These are phyloP conservation scores for Pipistrellus kuhlii DNA, from an alignment of 2,797 vertebrate species.

Conservation along the genomic window DNA sequence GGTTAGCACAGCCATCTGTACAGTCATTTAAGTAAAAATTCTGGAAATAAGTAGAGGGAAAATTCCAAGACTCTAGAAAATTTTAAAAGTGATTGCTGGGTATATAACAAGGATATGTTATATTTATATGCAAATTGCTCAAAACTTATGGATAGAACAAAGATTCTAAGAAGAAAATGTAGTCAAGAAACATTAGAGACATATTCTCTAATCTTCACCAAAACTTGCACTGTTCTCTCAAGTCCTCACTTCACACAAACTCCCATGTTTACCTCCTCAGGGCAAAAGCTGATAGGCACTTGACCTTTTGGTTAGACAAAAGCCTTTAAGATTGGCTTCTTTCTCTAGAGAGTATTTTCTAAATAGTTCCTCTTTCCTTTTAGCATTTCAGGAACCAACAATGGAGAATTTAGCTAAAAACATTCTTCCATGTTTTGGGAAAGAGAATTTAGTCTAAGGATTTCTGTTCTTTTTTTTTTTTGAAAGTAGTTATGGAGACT, in stretches of 20 bases:
- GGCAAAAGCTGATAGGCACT: neutral
- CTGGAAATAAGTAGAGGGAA: neutral
- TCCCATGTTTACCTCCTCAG: neutral
- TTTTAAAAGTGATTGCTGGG: neutral
- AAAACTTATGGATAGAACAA: neutral
- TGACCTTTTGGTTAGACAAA: neutral
- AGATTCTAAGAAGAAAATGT: neutral
- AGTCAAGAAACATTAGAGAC: neutral
- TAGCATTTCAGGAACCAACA: neutral
- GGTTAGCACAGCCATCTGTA: neutral
- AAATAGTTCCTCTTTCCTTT: slow-evolving; percentile 34
- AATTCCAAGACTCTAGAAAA: neutral
- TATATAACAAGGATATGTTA: neutral
- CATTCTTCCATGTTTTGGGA: neutral
- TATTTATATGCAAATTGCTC: neutral
- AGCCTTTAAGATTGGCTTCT: neutral
- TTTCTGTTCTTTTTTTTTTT: neutral
- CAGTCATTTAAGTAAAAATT: neutral
- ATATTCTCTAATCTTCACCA: neutral
- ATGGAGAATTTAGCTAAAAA: neutral
- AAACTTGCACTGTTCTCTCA: neutral
- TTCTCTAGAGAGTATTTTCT: slow-evolving; percentile 18
- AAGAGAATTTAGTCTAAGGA: neutral
- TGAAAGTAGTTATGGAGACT: neutral
- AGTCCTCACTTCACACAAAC: neutral